These are phyloP conservation scores for Cyphomyrus plagiostoma DNA, from an alignment of 2,113 vertebrate genomes.

Conservation along the genomic window DNA sequence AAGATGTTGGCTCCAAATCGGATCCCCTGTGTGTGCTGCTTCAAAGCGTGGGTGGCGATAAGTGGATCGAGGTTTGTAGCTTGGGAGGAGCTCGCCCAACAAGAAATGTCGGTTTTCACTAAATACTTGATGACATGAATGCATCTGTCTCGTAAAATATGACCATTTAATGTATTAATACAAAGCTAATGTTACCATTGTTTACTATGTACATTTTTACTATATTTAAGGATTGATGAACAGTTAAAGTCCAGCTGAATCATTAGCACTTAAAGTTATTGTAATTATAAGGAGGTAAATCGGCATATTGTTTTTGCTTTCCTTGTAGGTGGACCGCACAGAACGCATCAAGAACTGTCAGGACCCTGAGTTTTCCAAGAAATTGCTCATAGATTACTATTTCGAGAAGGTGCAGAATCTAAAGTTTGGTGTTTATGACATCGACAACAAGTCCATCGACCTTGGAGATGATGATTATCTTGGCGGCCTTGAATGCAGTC, in stretches of 20 bases:
- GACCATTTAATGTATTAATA: background rate
- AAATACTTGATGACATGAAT: background rate
- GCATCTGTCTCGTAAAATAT: background rate
- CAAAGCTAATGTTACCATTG: background rate
- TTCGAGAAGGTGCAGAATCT: slow-evolving; percentile 88
- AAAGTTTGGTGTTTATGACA: slow-evolving; percentile 77
- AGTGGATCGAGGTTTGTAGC: slow-evolving; percentile 74
- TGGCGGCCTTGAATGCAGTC: slow-evolving; percentile 74
- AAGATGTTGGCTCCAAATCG: slow-evolving; percentile 79
- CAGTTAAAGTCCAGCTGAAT: background rate
- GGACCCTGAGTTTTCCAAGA: slow-evolving; percentile 76
- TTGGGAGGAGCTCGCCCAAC: background rate
- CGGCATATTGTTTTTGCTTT: background rate
- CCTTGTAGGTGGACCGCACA: slow-evolving; percentile 66
- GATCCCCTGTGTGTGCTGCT: slow-evolving; percentile 84
- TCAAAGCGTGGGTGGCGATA: slow-evolving; percentile 66
- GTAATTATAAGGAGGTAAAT: background rate
- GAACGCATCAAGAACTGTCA: slow-evolving; percentile 76
- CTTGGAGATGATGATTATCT: slow-evolving; percentile 81
- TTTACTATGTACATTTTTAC: background rate
- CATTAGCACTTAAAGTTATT: background rate
- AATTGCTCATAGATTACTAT: slow-evolving; percentile 73
- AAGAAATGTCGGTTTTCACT: background rate
- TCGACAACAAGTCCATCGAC: slow-evolving; percentile 75
- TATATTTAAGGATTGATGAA: background rate